Evolutionary conservation across 2,113 vertebrate genomes (phyloP).

Genomic region (Hippopotamus amphibius): DNA sequence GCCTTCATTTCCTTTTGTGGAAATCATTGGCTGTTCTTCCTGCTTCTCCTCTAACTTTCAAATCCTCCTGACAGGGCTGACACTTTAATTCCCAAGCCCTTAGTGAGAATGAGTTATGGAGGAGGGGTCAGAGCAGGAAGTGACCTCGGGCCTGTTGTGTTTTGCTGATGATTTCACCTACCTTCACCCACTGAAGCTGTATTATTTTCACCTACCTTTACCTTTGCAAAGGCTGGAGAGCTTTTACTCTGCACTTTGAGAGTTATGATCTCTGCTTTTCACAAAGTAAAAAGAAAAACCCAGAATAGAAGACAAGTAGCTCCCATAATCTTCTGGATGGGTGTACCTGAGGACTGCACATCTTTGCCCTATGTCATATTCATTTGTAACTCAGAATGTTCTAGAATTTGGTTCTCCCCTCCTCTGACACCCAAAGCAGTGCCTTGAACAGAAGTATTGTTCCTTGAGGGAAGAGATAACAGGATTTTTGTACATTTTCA

Average conservation of each 20-base stretch:
- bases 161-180: neutral
- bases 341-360: neutral
- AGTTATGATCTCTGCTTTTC: neutral
- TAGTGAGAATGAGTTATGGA: neutral
- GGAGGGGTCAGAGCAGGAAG: neutral
- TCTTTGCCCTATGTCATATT: neutral
- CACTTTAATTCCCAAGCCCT: neutral
- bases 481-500: neutral
- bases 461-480: neutral
- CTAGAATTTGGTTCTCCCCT: neutral
- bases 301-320: neutral
- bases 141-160: neutral
- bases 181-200: neutral
- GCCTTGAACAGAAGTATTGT: neutral
- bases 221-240: neutral
- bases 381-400: neutral
- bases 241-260: neutral
- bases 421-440: neutral
- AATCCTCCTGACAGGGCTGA: neutral
- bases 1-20: neutral
- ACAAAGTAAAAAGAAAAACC: neutral
- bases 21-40: neutral
- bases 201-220: neutral
- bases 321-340: neutral
- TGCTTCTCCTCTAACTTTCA: neutral